Evolutionary conservation across 2,113 vertebrate genomes (phyloP), one percentile per base, ranked within the genome.

Genomic region (Sinocyclocheilus anshuiensis): DNA sequence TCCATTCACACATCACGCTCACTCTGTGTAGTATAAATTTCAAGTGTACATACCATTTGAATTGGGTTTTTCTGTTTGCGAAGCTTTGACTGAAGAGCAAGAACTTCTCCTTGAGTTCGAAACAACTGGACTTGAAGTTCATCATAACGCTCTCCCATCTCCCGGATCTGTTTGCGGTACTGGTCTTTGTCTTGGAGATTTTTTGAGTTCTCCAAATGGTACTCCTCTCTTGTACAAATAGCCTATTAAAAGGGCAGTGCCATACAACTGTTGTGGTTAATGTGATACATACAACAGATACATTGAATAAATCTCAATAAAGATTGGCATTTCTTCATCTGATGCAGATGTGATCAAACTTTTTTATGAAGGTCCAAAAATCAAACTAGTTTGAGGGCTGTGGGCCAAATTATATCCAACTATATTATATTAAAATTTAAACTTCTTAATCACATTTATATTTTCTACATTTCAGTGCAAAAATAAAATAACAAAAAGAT

Each of bases 81-180:
- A 85, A 97, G 93, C 88, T 94, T 93, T 87, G 94, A 94, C 90
- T 96, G 94, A 0, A 94, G 67, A 0, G 95, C 92, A 77, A 97
- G 93, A 81, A 96, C 90, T 90, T 95, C 95, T 61, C 93, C 95
- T 88, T 98, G 95, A 1, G 95, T 91, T 83, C 95, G 95, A 89
- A 97, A 96, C 59, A 98, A 92, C 86, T 95, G 95, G 24, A 98
- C 93, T 82, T 99, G 97, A 87, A 97, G 90, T 84, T 96, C 96
- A 0, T 98, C 97, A 0, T 91, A 95, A 9, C 91, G 92, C 90
- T 97, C 97, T 0, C 94, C 92, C 85, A 98, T 94, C 74, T 97
- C 95, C 2, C 96, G 92, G 61, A 97, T 93, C 90, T 92, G 93
- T 92, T 96, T 97, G 45, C 97, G 95, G 72, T 97, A 96, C n/a